Evolutionary conservation across 1,140 invertebrate genomes (phyloP).

Genomic region (Drosophila persimilis): DNA sequence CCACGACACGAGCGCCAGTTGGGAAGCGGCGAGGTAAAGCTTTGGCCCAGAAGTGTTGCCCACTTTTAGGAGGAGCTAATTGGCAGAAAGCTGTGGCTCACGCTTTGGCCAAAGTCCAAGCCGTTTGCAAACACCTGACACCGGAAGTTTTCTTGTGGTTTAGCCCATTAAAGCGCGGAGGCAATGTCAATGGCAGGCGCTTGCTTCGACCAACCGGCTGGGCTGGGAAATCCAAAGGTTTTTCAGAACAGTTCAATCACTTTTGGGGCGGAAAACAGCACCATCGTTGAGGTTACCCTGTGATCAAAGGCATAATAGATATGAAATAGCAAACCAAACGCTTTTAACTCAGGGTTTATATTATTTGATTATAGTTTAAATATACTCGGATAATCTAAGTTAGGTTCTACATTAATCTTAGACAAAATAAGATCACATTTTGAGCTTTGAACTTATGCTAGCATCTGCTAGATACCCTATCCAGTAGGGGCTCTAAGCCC

Average conservation of each 20-base stretch:
- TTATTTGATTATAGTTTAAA: constrained; percentile 4
- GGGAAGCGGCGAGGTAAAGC: background rate
- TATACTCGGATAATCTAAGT: constrained; percentile 8
- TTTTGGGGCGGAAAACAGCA: constrained; percentile 11
- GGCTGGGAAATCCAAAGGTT: constrained; percentile 64
- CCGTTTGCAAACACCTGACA: constrained; percentile 17
- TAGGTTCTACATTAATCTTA: constrained; percentile 1
- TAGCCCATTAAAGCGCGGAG: constrained; percentile 56
- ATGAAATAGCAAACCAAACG: too few species aligned
- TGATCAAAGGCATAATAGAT: too few species aligned
- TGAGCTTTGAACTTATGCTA: constrained; percentile 28
- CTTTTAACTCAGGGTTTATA: too few species aligned
- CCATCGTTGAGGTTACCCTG: background rate
- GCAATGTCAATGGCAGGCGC: constrained; percentile 52
- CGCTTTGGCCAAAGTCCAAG: constrained; percentile 53
- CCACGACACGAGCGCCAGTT: background rate
- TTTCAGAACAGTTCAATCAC: constrained; percentile 37
- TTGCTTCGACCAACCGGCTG: constrained; percentile 27
- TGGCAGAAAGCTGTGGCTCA: constrained; percentile 18
- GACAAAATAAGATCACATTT: constrained; percentile 57
- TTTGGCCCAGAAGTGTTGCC: constrained; percentile 6
- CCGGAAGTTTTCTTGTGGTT: constrained; percentile 69
- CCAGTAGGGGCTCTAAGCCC: constrained; percentile 30
- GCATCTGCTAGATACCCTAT: too few species aligned
- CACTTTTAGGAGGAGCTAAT: constrained; percentile 50